phyloP scores from a whole-genome alignment of 2,113 vertebrate species.

The Callocephalon fimbriatum region DNA sequence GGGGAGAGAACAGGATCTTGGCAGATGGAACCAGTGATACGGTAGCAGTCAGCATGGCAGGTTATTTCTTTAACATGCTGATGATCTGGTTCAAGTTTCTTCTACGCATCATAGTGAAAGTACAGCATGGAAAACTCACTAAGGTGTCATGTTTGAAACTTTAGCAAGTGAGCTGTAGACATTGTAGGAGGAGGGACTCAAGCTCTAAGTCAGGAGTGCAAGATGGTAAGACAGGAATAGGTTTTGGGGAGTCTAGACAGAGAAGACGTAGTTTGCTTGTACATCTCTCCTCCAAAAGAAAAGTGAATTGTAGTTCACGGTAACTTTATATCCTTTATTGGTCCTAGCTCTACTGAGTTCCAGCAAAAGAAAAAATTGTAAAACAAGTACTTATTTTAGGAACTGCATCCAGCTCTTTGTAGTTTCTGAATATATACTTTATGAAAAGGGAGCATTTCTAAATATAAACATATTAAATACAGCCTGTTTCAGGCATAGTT shows the following conservation, averaged over 20 bases:
- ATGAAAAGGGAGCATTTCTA: neutral
- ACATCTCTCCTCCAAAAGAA: neutral
- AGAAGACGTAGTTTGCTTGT: neutral
- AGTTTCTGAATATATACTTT: neutral
- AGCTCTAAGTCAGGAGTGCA: neutral
- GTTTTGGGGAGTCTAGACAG: neutral
- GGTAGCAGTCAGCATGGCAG: neutral
- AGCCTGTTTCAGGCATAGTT: neutral
- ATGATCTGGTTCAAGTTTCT: neutral
- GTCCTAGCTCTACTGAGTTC: neutral
- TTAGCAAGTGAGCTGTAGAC: neutral
- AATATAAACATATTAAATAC: neutral
- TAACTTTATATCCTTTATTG: neutral
- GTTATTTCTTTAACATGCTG: neutral
- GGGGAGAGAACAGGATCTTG: neutral
- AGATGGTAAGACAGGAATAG: neutral
- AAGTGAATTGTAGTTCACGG: neutral
- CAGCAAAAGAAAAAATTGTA: neutral
- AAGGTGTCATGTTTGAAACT: neutral
- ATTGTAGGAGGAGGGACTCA: neutral
- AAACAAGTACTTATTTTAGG: neutral
- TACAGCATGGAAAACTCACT: neutral
- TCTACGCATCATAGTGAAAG: neutral
- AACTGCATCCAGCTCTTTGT: neutral
- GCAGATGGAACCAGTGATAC: neutral